Conservation (phyloP, 2,888 invertebrate species). For the Drosophila buzzatii region DNA sequence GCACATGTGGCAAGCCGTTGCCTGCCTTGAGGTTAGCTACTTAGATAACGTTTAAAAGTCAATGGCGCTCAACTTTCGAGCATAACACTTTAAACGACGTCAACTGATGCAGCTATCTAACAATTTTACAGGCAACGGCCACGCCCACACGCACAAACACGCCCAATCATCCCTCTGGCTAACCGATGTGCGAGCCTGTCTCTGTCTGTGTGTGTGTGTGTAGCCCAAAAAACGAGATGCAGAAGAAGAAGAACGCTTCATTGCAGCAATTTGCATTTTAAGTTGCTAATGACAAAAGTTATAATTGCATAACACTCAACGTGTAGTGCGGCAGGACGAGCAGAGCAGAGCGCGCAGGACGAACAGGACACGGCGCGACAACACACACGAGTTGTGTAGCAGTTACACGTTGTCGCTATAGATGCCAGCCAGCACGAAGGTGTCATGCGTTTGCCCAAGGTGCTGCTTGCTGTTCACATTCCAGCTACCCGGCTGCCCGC, state of each 20-base stretch:
- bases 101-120: conserved; percentile 21
- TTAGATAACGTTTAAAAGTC: conserved; percentile 74
- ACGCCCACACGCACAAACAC: conserved; percentile 3
- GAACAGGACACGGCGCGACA: conserved; percentile 26
- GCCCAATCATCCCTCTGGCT: conserved; percentile 9
- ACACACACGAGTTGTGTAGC: conserved; percentile 49
- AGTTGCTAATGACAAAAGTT: conserved; percentile 84
- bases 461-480: conserved; percentile 12
- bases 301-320: conserved; percentile 83
- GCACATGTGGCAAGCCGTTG: conserved; percentile 42
- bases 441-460: conserved; percentile 41
- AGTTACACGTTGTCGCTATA: conserved; percentile 42
- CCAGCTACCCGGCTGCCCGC: not conserved
- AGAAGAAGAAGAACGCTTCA: conserved; percentile 70
- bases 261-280: conserved; percentile 82
- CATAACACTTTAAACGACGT: conserved; percentile 74
- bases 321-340: conserved; percentile 38
- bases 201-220: conserved; percentile 9
- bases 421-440: conserved; percentile 10
- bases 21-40: conserved; percentile 61
- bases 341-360: conserved; percentile 18
- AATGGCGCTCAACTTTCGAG: conserved; percentile 64
- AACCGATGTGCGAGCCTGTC: conserved; percentile 22
- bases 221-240: conserved; percentile 58
- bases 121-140: conserved; percentile 5